Evolutionary conservation across 2,888 invertebrate genomes (phyloP), one percentile per base, ranked within the genome.

Genomic region (Monopis laevigella): DNA sequence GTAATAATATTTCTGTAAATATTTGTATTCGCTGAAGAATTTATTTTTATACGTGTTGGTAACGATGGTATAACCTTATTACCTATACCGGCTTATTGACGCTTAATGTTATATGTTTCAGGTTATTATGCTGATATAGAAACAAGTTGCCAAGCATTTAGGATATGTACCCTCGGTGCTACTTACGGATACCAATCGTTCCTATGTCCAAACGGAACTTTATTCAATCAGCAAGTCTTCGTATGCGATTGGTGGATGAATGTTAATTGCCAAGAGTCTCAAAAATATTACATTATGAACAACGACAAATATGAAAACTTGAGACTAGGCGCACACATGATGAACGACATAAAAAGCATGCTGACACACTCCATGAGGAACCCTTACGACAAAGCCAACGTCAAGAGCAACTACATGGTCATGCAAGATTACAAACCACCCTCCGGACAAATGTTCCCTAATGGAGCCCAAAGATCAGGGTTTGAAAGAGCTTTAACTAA

Each of bases 171-270:
- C 30, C 64, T 82, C n/a, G 81, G 81, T 32, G 66, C 80, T 1
- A 77, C 75, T 1, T 73, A 66, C 47, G 80, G 80, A 8, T 84
- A 83, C 43, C 84, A 85, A 43, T 86, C 86, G 2, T 87, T 87
- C 55, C 72, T 88, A 3, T 88, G 87, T 48, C 87, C 87, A 3
- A 85, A 87, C 51, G 88, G 88, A 43, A 87, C 88, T 7, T 66
- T 86, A 14, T 88, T 88, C 60, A 86, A 86, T 51, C 88, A 88
- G 62, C 84, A 83, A 38, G 75, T 86, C 2, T 74, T 86, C 43
- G 86, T 86, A 2, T 87, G 87, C 50, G 86, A 86, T 52, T 87
- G 87, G 87, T 87, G 87, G 87, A 85, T 82, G 69, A 85, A 86
- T 50, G 87, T 87, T 0, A 78, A 85, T 47, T 87, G 87, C 50